These are phyloP conservation scores for Meandrusa payeni DNA, from an alignment of 2,888 invertebrate species.

Conservation along the genomic window DNA sequence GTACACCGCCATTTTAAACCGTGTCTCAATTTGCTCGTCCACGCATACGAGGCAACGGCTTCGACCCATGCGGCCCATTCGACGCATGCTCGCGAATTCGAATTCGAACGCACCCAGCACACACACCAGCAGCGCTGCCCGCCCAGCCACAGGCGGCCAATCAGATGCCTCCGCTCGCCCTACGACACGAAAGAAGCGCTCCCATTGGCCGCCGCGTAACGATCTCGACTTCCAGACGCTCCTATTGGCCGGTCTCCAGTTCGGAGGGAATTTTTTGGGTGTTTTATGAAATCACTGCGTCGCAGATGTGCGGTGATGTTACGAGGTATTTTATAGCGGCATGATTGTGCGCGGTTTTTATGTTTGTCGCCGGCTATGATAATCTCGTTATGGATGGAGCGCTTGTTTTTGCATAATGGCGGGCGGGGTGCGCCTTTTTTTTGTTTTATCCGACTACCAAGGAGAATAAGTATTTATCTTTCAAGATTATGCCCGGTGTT, in stretches of 20 bases:
- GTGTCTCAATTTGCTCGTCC: conserved; percentile 33
- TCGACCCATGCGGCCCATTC: conserved; percentile 44
- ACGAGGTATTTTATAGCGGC: conserved; percentile 60
- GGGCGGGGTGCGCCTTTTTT: conserved; percentile 33
- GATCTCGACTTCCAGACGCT: conserved; percentile 52
- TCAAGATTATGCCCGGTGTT: conserved; percentile 28
- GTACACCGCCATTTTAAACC: conserved; percentile 18
- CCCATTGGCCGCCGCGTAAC: conserved; percentile 62
- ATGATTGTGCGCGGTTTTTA: conserved; percentile 59
- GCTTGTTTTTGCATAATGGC: conserved; percentile 69
- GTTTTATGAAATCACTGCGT: conserved; percentile 53
- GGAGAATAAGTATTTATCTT: conserved; percentile 15
- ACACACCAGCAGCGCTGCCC: conserved; percentile 47
- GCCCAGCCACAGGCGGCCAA: conserved; percentile 60
- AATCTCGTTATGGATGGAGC: conserved; percentile 65
- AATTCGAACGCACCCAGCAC: conserved; percentile 53
- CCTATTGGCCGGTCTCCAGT: conserved; percentile 25
- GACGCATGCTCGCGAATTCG: conserved; percentile 49
- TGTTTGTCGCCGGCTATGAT: conserved; percentile 63
- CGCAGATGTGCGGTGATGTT: conserved; percentile 44
- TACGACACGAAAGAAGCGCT: conserved; percentile 48
- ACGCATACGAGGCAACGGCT: conserved; percentile 27
- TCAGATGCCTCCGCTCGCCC: conserved; percentile 57
- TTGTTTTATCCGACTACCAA: conserved; percentile 24
- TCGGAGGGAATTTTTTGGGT: conserved; percentile 67